Conservation (phyloP, 2,113 vertebrate genomes). For the Trogon surrucura region DNA sequence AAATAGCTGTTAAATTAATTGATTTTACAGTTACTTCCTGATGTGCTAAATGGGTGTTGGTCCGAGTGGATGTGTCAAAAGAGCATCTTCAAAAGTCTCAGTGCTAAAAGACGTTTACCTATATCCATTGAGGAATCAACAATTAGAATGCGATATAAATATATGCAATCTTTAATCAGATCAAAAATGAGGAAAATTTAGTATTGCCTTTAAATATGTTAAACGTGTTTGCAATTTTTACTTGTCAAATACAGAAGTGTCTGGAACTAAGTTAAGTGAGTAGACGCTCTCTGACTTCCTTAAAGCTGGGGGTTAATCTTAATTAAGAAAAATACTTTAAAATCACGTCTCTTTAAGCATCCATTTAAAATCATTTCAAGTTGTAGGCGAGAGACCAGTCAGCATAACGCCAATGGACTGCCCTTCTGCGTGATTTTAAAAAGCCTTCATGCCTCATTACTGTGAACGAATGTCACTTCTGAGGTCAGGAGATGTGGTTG, state of each 20-base stretch:
- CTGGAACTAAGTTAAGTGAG: neutral
- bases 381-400: neutral
- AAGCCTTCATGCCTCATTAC: neutral
- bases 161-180: neutral
- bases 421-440: neutral
- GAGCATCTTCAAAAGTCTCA: neutral
- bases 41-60: neutral
- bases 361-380: neutral
- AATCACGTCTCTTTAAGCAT: neutral
- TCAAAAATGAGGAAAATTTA: neutral
- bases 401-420: neutral
- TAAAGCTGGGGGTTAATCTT: neutral
- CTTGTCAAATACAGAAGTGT: neutral
- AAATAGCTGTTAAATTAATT: slow-evolving; percentile 29
- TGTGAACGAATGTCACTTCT: neutral
- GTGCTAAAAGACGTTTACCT: neutral
- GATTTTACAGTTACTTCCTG: slow-evolving; percentile 9
- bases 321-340: neutral
- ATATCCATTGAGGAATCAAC: neutral
- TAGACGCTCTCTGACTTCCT: neutral
- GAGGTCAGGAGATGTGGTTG: neutral
- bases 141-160: neutral
- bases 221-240: neutral
- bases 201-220: neutral
- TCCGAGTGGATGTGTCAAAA: neutral